phyloP scores from a whole-genome alignment of 2,113 vertebrate genomes.

The Osmerus mordax region DNA sequence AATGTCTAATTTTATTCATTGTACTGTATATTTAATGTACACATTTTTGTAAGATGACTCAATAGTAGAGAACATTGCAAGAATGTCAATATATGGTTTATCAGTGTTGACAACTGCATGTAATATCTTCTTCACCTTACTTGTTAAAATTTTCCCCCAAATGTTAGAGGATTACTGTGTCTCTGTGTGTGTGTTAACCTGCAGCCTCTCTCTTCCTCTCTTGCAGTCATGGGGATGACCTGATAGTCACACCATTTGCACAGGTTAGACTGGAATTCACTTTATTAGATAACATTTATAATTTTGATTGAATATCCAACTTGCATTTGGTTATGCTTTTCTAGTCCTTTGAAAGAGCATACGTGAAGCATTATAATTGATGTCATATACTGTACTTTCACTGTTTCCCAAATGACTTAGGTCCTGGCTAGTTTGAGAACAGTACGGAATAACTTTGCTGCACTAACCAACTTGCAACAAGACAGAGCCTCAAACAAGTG shows the following conservation, averaged over 20 bases:
- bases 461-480: constrained; percentile 86
- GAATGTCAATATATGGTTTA: constrained; percentile 30
- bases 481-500: constrained; percentile 86
- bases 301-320: neutral
- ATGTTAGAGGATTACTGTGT: neutral
- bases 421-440: constrained; percentile 88
- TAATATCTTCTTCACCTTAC: neutral
- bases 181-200: neutral
- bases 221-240: constrained; percentile 48
- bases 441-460: constrained; percentile 87
- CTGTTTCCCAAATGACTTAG: constrained; percentile 48
- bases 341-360: too few species aligned
- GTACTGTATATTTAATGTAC: neutral
- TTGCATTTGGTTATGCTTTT: neutral
- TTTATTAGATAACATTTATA: too few species aligned
- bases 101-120: constrained; percentile 45
- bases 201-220: constrained; percentile 14
- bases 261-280: constrained; percentile 25
- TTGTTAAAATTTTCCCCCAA: neutral
- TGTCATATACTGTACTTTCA: neutral
- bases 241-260: constrained; percentile 49
- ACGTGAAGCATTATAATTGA: too few species aligned
- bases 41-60: neutral
- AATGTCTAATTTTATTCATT: neutral
- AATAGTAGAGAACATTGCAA: neutral